Evolutionary conservation across 2,113 vertebrate genomes (phyloP), one percentile per base, ranked within the genome.

Genomic region (Amphilophus citrinellus): DNA sequence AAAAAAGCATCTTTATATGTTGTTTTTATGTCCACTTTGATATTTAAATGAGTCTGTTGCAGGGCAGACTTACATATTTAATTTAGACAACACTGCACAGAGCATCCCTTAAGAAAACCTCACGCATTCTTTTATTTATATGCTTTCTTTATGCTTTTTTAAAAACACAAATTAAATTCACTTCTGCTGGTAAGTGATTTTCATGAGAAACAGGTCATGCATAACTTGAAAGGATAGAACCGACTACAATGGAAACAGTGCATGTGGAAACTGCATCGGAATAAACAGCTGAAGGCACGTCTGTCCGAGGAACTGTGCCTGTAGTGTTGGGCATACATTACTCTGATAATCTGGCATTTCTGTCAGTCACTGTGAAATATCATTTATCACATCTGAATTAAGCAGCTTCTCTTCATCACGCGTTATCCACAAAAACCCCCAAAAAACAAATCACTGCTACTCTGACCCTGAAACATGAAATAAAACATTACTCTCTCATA

Each of bases 341-440:
- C 76, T 80, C 30, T 61, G 24, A 20, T 83, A 83, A 91, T 91
- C 60, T 87, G 76, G 81, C 63, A 42, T 84, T 76, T 80, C 77
- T 87, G 83, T 83, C 88, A 77, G 62, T 90, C 76, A 77, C 42
- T 47, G 42, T 84, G 56, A 90, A 90, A 89, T 81, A 83, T 80
- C 61, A 84, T 85, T 62, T 59, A 75, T 81, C 71, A 80, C 62
- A 76, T 60, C 57, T 87, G 88, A 87, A 86, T 89, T 68, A 90
- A 88, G 65, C 71, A 90, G 85, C 80, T 76, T 73, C 63, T 80
- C 59, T 66, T n/a, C 27, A 3, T 65, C 62, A 24, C 86, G 82
- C 76, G 81, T 79, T 80, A 39, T 75, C 62, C 59, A 77, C 35
- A 50, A 42, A 68, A 44, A 85, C 24, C 24, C 24, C 24, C 24